phyloP scores from a whole-genome alignment of 2,888 invertebrate genomes.

The Oxystoma pomonae region DNA sequence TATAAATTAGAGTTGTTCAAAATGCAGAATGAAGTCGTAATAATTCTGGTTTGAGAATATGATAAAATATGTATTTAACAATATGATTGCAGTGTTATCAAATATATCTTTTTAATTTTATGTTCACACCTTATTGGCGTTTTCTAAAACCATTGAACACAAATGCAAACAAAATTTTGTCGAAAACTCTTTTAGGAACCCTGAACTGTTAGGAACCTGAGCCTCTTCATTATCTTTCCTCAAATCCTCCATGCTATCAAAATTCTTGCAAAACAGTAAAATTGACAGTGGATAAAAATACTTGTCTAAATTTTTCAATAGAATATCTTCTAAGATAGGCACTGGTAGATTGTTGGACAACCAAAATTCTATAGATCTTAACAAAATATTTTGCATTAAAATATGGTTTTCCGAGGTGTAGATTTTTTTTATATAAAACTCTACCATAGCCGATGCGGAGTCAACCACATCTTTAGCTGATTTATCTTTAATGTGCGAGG shows the following conservation, averaged over 20 bases:
- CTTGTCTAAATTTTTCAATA: slow-evolving; percentile 48
- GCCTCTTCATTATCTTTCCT: slow-evolving; percentile 31
- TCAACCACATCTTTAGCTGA: slow-evolving; percentile 40
- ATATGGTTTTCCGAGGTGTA: slow-evolving; percentile 47
- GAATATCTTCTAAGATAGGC: slow-evolving; percentile 42
- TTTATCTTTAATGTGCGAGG: slow-evolving; percentile 35
- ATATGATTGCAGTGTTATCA: too few relatives aligned
- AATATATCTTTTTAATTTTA: too few relatives aligned
- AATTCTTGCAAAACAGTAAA: slow-evolving; percentile 47
- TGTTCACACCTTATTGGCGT: slow-evolving; percentile 41
- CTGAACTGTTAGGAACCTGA: slow-evolving; percentile 39
- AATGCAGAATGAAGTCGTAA: too few relatives aligned
- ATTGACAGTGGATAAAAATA: slow-evolving; percentile 48
- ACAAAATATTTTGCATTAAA: slow-evolving; percentile 47
- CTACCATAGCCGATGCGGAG: slow-evolving; percentile 41
- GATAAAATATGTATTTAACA: too few relatives aligned
- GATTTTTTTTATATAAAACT: slow-evolving; percentile 46
- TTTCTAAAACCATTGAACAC: slow-evolving; percentile 48
- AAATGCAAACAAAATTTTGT: slow-evolving; percentile 49
- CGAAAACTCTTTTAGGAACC: slow-evolving; percentile 47
- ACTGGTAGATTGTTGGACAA: slow-evolving; percentile 44
- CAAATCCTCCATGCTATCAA: slow-evolving; percentile 43
- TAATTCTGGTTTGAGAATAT: slow-evolving; percentile 1
- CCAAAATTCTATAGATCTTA: slow-evolving; percentile 49
- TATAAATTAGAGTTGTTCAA: too few relatives aligned